Conservation (phyloP, 2,888 invertebrate genomes). For the Deilephila porcellus region DNA sequence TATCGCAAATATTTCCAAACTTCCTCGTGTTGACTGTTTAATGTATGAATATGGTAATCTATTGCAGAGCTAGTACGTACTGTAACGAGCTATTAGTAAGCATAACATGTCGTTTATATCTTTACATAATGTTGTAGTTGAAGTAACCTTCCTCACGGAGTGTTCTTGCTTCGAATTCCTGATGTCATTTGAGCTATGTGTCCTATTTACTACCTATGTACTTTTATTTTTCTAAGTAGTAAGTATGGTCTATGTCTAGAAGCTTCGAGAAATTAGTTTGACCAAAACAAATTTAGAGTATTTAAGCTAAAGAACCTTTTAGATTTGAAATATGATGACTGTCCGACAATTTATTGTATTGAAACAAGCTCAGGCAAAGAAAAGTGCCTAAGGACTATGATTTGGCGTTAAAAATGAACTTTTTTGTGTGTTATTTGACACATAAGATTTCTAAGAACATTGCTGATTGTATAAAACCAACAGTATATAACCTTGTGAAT, state of each 20-base stretch:
- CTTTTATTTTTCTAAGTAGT: background rate
- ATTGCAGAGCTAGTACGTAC: background rate
- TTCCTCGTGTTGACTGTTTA: background rate
- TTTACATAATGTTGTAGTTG: slow-evolving; percentile 8
- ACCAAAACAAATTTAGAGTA: no score
- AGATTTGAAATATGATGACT: no score
- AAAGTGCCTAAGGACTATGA: background rate
- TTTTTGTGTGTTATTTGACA: background rate
- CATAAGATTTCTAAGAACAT: background rate
- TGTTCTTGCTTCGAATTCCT: slow-evolving; percentile 1
- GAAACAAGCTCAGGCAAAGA: background rate
- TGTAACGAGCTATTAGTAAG: slow-evolving; percentile 3
- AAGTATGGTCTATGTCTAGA: background rate
- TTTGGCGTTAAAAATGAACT: background rate
- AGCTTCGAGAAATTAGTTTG: background rate
- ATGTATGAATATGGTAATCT: background rate
- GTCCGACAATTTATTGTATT: background rate
- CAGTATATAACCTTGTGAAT: background rate
- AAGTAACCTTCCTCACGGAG: slow-evolving; percentile 14
- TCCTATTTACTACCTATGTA: background rate
- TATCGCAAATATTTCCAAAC: slow-evolving; percentile 34
- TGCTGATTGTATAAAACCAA: background rate
- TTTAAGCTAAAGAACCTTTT: no score
- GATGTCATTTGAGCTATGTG: background rate
- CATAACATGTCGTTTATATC: slow-evolving; percentile 4